phyloP scores from a whole-genome alignment of 1,140 invertebrate genomes.

The Solenopsis invicta region DNA sequence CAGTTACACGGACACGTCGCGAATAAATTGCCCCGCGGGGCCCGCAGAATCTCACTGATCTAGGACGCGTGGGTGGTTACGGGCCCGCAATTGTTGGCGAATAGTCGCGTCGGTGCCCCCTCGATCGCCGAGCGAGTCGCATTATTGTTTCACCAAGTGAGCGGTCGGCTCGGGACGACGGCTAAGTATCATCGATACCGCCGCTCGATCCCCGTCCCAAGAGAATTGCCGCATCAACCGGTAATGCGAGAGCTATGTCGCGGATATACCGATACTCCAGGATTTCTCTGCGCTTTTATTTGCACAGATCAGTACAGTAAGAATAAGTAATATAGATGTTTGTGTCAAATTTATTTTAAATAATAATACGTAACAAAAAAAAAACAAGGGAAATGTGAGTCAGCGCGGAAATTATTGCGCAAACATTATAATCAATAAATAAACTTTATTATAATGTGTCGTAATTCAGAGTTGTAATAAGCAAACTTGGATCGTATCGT shows the following conservation, averaged over 20 bases:
- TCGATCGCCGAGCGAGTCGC: constrained; percentile 33
- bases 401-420: too few species aligned
- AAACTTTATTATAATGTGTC: too few species aligned
- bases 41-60: constrained; percentile 37
- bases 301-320: constrained; percentile 13
- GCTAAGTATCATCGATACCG: constrained; percentile 48
- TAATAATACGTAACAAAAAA: background rate
- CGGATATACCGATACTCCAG: constrained; percentile 3
- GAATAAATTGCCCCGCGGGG: constrained; percentile 65
- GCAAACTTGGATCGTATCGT: too few species aligned
- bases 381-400: too few species aligned
- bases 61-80: constrained; percentile 53
- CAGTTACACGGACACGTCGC: constrained; percentile 38
- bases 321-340: constrained; percentile 22
- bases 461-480: too few species aligned
- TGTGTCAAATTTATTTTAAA: constrained; percentile 2
- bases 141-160: constrained; percentile 59
- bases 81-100: constrained; percentile 36
- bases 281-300: background rate
- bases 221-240: constrained; percentile 34
- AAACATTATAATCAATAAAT: too few species aligned
- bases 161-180: constrained; percentile 24
- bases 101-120: constrained; percentile 8
- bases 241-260: constrained; percentile 13
- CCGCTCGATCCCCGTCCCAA: constrained; percentile 22